Base-by-base conservation (phyloP, 2,113 vertebrate genomes). In the Climacteris rufus region DNA sequence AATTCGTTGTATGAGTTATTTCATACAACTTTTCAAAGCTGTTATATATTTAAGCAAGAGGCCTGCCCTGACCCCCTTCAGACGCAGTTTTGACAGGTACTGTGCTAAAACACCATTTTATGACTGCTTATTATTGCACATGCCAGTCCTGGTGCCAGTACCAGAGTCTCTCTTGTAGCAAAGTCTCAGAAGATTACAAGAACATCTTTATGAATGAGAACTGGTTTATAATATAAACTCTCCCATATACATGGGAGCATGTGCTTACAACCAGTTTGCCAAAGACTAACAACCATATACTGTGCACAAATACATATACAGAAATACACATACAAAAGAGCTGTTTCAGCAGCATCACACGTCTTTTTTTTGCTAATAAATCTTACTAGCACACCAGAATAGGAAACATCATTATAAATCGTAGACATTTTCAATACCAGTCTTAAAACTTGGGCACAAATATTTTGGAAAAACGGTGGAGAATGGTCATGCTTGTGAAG, bases 341-440 rank as follows among this genome's bases (percentile, higher is more conserved):
- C 39, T 1, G 1, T 40, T 91, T n/a, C 31, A 89, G 61, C 60
- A 89, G 31, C 27, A 92, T 10, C 18, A 39, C 0, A 0, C 11
- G 33, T 22, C 21, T 15, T 35, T 57, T 84, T 59, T 81, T 64
- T 19, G 7, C 45, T 56, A 68, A 21, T 20, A 63, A 47, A 14
- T n/a, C 30, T 28, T 31, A 66, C 35, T 49, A 72, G 52, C 25
- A 40, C 19, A 59, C 10, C 5, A 3, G 33, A 85, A 64, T 6
- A 82, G 37, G 94, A 91, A 68, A 71, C 13, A 52, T 6, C 22
- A n/a, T 63, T 63, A 54, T n/a, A 24, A 31, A 71, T 11, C 49
- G 15, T 24, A 39, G 31, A 65, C 1, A 8, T 50, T 53, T 85
- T 50, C 39, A 91, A 69, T 42, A 60, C 6, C 13, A 11, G 35